These are phyloP conservation scores for Candidula unifasciata DNA, from an alignment of 2,888 invertebrate genomes.

Conservation along the genomic window DNA sequence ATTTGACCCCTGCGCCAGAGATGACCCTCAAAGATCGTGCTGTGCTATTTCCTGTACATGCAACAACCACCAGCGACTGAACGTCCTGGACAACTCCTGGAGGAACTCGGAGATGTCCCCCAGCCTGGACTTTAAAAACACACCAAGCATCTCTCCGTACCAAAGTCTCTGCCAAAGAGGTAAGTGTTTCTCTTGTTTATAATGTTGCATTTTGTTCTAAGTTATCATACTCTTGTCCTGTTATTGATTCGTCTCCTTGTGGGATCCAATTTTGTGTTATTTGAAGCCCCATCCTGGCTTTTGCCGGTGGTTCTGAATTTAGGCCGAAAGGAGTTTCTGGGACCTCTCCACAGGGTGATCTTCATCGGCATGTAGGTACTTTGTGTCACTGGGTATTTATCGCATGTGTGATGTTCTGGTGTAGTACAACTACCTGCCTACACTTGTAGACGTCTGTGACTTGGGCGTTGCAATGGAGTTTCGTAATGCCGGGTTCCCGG, in stretches of 20 bases:
- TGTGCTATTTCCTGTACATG: conserved; percentile 71
- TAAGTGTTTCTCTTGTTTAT: conserved; percentile 49
- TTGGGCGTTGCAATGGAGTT: no score
- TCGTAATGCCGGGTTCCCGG: no score
- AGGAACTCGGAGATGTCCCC: conserved; percentile 64
- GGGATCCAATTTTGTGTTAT: neutral
- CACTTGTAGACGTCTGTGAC: no score
- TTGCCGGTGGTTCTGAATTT: neutral
- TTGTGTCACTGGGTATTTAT: no score
- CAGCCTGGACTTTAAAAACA: conserved; percentile 69
- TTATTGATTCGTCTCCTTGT: neutral
- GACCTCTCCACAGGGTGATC: no score
- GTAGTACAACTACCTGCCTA: no score
- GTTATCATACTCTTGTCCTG: neutral
- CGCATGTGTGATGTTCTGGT: no score
- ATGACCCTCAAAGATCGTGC: conserved; percentile 66
- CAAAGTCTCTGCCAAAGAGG: conserved; percentile 69
- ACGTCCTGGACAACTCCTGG: conserved; percentile 69
- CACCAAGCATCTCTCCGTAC: conserved; percentile 65
- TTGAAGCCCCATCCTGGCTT: neutral
- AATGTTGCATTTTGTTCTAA: neutral
- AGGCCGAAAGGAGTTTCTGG: neutral
- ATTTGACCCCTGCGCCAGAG: conserved; percentile 55
- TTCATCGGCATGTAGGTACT: no score
- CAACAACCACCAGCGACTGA: conserved; percentile 64